Base-by-base conservation (phyloP, 1,140 invertebrate species). In the Macrosteles quadrilineatus region DNA sequence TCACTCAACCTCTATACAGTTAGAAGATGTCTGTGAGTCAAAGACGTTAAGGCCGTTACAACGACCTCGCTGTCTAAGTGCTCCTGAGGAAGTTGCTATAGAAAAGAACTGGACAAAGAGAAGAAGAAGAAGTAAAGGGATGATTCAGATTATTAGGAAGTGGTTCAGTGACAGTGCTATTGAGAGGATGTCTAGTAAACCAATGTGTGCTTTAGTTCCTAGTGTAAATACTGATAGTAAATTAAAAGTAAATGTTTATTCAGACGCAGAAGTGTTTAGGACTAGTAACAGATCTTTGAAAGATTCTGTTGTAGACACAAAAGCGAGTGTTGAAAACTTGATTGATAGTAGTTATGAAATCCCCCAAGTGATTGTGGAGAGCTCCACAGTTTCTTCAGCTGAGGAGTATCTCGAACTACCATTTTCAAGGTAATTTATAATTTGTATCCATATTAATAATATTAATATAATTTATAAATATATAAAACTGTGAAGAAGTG, bases 161-260 rank as follows among this genome's bases (percentile, higher is more conserved):
- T 66, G 63, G 63, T 66, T 66, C 1, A 66, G 63, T 43, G 63
- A 66, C n/a, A 66, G 63, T 43, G 40, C 31, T 9, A 66, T 79
- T 80, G 71, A 78, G n/a, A 50, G 47, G 47, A 50, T n/a, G 47
- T 19, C 47, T 19, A 9, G 3, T 50, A 50, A 50, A 50, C 3
- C 47, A 9, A 3, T 50, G 6, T 19, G n/a, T 50, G 6, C 3
- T 4, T 9, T 50, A 17, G 21, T 4, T 50, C 4, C 14, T 11
- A 50, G 47, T 50, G 47, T 9, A 50, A 50, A 21, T 50, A 50
- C n/a, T 50, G 14, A 3, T 19, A 50, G 47, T 50, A 4, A 3
- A 50, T 9, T 21, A 3, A 50, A 19, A 50, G 47, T 9, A 17
- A 50, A 19, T 21, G 21, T 19, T 50, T 17, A 9, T 11, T 6